These are phyloP conservation scores for Sinocyclocheilus maitianheensis DNA, from an alignment of 2,113 vertebrate genomes.

Conservation along the genomic window DNA sequence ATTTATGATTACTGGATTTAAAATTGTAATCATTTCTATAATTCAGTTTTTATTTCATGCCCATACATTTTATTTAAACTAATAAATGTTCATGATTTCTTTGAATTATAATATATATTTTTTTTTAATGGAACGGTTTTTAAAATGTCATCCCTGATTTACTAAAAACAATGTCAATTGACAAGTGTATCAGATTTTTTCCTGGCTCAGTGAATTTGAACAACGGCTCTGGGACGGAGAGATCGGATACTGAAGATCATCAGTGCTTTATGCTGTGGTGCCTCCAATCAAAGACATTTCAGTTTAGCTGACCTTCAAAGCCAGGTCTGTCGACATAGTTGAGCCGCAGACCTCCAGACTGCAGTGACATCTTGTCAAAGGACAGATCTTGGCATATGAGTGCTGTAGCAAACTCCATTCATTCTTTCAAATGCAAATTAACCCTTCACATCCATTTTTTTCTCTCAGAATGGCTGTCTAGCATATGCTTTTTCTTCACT, in stretches of 20 bases:
- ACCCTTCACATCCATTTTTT: neutral
- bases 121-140: too few relatives aligned
- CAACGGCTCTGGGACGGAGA: neutral
- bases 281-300: constrained; percentile 10
- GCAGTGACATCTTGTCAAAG: neutral
- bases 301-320: constrained; percentile 7
- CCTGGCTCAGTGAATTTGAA: too few relatives aligned
- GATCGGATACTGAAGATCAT: neutral
- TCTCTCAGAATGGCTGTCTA: too few relatives aligned
- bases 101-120: too few relatives aligned
- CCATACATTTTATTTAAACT: too few relatives aligned
- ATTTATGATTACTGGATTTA: neutral
- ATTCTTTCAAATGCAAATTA: neutral
- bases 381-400: neutral
- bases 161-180: too few relatives aligned
- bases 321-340: neutral
- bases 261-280: neutral
- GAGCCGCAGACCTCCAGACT: neutral
- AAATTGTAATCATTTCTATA: neutral
- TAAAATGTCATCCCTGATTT: too few relatives aligned
- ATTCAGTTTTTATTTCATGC: neutral
- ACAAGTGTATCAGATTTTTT: too few relatives aligned
- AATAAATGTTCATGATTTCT: too few relatives aligned
- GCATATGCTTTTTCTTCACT: neutral
- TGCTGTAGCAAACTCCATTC: neutral